phyloP scores from a whole-genome alignment of 2,113 vertebrate species.

The Erinaceus europaeus region DNA sequence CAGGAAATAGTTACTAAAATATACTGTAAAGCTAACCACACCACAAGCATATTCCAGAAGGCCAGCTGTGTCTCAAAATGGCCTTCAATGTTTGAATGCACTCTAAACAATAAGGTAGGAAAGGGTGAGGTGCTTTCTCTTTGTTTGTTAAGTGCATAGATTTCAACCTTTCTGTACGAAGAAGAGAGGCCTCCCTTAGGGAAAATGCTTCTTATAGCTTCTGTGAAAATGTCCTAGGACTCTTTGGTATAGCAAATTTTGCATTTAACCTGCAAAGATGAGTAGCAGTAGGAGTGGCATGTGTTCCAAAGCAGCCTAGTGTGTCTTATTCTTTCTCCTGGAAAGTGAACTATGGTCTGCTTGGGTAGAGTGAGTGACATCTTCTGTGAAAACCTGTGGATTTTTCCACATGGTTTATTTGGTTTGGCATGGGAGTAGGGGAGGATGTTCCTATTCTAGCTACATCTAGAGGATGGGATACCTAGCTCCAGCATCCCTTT shows the following conservation, averaged over 20 bases:
- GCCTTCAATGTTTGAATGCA: constrained; percentile 84
- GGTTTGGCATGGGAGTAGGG: no score
- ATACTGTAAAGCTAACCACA: constrained; percentile 92
- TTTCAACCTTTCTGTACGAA: constrained; percentile 85
- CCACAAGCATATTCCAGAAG: constrained; percentile 89
- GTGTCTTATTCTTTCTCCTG: constrained; percentile 60
- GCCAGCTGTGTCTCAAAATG: constrained; percentile 82
- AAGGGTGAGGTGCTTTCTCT: constrained; percentile 95
- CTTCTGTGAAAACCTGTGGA: constrained; percentile 54
- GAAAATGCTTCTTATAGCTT: constrained; percentile 73
- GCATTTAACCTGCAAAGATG: constrained; percentile 62
- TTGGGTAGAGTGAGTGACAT: constrained; percentile 23
- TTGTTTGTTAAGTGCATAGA: constrained; percentile 96
- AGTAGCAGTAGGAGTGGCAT: constrained; percentile 15
- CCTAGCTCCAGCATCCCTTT: neutral
- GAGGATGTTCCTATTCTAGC: constrained; percentile 20
- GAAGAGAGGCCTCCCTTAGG: constrained; percentile 65
- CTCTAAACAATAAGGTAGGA: constrained; percentile 83
- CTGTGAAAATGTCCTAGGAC: constrained; percentile 80
- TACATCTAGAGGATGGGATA: constrained; percentile 20
- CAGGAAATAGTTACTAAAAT: constrained; percentile 89
- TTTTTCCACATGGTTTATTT: constrained; percentile 55
- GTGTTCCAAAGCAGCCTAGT: neutral
- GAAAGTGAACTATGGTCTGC: constrained; percentile 65
- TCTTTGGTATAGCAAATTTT: constrained; percentile 84